phyloP scores from a whole-genome alignment of 1,140 invertebrate genomes.

The Ylistrum balloti region DNA sequence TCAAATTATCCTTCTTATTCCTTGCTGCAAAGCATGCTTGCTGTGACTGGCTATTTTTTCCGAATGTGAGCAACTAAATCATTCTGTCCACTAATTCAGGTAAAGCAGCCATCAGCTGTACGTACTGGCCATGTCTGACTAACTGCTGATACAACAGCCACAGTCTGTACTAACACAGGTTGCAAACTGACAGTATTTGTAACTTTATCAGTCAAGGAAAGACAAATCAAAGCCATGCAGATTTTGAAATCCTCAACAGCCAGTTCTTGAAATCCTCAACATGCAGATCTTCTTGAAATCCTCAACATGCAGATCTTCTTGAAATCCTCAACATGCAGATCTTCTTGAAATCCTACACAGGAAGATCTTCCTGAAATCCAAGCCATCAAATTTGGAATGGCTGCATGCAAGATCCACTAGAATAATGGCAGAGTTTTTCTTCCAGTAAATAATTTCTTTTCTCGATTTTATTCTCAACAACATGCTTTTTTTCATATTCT shows the following conservation, averaged over 20 bases:
- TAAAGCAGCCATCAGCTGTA: too few relatives aligned
- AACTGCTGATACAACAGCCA: too few relatives aligned
- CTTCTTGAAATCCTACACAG: background rate
- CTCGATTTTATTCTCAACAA: background rate
- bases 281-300: too few relatives aligned
- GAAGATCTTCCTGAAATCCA: background rate
- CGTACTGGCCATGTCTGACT: too few relatives aligned
- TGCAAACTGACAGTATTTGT: background rate
- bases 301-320: background rate
- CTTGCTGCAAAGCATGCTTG: too few relatives aligned
- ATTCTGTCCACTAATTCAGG: too few relatives aligned
- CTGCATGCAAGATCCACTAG: background rate
- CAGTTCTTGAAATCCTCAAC: background rate
- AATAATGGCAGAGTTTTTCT: background rate
- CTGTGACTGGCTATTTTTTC: too few relatives aligned
- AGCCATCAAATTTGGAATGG: background rate
- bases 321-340: background rate
- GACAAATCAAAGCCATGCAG: background rate
- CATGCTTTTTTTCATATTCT: slow-evolving; percentile 48
- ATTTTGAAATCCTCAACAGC: too few relatives aligned
- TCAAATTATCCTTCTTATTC: too few relatives aligned
- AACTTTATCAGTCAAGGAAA: background rate
- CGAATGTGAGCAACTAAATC: too few relatives aligned
- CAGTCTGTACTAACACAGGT: too few relatives aligned
- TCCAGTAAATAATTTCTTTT: background rate